These are phyloP conservation scores for Mallotus villosus DNA, from an alignment of 2,797 vertebrate species.

Conservation along the genomic window DNA sequence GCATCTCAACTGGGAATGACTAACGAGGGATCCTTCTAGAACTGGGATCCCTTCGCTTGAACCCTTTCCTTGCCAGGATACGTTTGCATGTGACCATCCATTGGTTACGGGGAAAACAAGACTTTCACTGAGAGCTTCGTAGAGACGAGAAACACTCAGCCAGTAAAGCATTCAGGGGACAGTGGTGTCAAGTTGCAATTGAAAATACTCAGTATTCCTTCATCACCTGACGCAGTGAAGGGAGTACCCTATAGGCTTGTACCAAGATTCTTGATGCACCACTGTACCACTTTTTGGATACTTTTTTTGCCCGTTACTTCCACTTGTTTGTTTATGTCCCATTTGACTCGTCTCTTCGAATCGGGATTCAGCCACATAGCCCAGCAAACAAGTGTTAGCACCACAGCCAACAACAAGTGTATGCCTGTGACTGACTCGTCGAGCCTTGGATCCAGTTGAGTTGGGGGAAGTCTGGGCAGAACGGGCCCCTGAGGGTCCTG, in stretches of 20 bases:
- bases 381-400: conserved; percentile 54
- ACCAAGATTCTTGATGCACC: too few species aligned
- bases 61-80: not conserved
- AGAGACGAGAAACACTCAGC: too few species aligned
- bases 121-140: too few species aligned
- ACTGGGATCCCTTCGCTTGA: too few species aligned
- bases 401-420: conserved; percentile 54
- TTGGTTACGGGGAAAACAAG: too few species aligned
- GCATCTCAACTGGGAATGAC: conserved; percentile 53
- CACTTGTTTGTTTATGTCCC: conserved; percentile 43
- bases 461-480: conserved; percentile 68
- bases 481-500: conserved; percentile 51
- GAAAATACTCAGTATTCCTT: too few species aligned
- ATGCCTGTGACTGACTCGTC: conserved; percentile 65
- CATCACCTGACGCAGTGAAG: too few species aligned
- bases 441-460: conserved; percentile 72
- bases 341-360: conserved; percentile 46
- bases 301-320: conserved; percentile 26
- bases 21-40: not conserved
- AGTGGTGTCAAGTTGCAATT: too few species aligned
- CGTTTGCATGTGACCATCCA: too few species aligned
- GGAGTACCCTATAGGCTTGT: too few species aligned
- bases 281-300: too few species aligned
- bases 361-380: conserved; percentile 49
- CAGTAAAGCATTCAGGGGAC: too few species aligned